Evolutionary conservation across 2,888 invertebrate genomes (phyloP).

Genomic region (Harpagoxenus sublaevis): DNA sequence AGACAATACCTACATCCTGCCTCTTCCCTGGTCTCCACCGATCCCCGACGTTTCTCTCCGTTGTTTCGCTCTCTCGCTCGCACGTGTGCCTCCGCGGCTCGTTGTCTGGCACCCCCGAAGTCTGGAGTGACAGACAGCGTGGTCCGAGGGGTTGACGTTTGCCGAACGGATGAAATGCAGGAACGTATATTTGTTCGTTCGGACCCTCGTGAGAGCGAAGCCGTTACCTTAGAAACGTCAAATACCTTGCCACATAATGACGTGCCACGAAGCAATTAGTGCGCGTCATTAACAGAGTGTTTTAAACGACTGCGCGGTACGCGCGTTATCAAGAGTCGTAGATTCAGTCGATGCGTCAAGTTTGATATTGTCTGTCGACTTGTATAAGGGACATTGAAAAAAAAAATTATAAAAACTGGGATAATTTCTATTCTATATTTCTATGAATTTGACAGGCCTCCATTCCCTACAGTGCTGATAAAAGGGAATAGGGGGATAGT

Average conservation of each 20-base stretch:
- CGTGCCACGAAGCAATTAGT: constrained; percentile 42
- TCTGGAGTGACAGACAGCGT: constrained; percentile 78
- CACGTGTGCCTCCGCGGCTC: constrained; percentile 30
- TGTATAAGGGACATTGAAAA: background rate
- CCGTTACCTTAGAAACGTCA: constrained; percentile 56
- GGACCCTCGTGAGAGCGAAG: constrained; percentile 54
- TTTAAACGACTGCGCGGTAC: background rate
- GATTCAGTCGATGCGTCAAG: background rate
- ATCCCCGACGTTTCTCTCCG: constrained; percentile 57
- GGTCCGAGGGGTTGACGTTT: constrained; percentile 78
- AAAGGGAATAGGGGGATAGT: constrained; percentile 50
- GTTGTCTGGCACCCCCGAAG: constrained; percentile 69
- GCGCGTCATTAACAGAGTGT: constrained; percentile 21
- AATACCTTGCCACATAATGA: constrained; percentile 49
- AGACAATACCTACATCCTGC: constrained; percentile 74
- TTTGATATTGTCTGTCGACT: background rate
- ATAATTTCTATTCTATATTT: constrained; percentile 9
- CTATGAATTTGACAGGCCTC: constrained; percentile 35
- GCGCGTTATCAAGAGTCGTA: background rate
- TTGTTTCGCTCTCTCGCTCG: constrained; percentile 23
- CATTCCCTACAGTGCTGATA: constrained; percentile 60
- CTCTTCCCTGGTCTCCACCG: constrained; percentile 37
- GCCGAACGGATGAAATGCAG: constrained; percentile 69
- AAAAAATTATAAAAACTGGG: background rate
- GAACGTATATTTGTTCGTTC: constrained; percentile 65